These are phyloP conservation scores for Drosophila dunni DNA, from an alignment of 1,140 invertebrate species.

Conservation along the genomic window DNA sequence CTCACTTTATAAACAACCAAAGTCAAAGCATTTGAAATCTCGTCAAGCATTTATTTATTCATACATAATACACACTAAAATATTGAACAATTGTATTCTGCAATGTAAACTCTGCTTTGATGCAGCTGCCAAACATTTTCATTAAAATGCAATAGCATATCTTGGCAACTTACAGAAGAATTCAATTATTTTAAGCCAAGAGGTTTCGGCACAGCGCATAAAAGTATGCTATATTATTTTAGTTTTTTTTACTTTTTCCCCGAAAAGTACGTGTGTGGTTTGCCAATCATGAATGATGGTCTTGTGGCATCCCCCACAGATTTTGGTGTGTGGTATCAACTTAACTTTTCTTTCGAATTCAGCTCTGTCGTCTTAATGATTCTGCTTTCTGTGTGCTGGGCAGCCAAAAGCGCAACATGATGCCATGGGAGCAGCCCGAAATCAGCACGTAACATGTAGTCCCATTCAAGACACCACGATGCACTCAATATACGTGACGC, in stretches of 20 bases:
- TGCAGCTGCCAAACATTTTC: constrained; percentile 24
- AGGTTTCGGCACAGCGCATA: constrained; percentile 5
- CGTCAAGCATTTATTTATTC: constrained; percentile 14
- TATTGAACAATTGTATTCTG: neutral
- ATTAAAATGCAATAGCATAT: constrained; percentile 41
- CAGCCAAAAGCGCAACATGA: constrained; percentile 7
- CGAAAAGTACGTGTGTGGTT: neutral
- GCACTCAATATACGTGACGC: constrained; percentile 32
- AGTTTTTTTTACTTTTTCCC: neutral
- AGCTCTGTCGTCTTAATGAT: constrained; percentile 23
- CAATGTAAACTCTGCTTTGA: constrained; percentile 8
- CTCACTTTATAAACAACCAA: neutral
- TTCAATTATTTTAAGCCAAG: constrained; percentile 35
- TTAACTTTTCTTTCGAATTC: constrained; percentile 1
- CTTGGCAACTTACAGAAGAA: constrained; percentile 28
- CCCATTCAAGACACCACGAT: constrained; percentile 15
- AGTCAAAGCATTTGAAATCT: neutral
- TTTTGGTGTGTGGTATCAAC: constrained; percentile 11
- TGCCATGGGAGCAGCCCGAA: neutral
- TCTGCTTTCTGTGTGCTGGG: constrained; percentile 9
- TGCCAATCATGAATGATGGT: constrained; percentile 10
- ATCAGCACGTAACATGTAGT: constrained; percentile 24
- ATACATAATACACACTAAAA: constrained; percentile 3
- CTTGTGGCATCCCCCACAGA: neutral
- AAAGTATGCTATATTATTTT: constrained; percentile 29